These are phyloP conservation scores for Kryptolebias ocellatus DNA, from an alignment of 2,797 vertebrate genomes.

Conservation along the genomic window DNA sequence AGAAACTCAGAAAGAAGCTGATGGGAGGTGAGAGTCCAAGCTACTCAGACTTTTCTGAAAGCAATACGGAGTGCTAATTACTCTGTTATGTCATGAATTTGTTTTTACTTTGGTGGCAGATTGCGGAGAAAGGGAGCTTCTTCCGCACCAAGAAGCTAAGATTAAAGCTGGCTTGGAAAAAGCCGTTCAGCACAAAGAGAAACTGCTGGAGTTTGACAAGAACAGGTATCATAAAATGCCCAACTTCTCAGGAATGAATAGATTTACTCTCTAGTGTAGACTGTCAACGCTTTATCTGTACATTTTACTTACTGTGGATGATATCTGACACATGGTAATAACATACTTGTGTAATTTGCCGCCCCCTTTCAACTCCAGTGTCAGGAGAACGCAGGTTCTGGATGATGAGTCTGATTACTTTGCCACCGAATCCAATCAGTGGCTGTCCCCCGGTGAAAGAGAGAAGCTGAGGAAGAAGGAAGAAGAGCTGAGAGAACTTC, in stretches of 20 bases:
- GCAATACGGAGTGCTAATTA: not conserved
- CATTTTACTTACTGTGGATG: not conserved
- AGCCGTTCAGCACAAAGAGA: conserved; percentile 95
- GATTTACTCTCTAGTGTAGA: not conserved
- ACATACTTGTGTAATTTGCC: conserved; percentile 5
- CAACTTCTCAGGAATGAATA: not conserved
- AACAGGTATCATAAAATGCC: conserved; percentile 83
- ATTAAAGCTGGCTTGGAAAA: conserved; percentile 90
- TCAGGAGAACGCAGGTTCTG: conserved; percentile 94
- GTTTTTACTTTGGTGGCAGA: conserved; percentile 69
- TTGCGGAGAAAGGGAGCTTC: conserved; percentile 80
- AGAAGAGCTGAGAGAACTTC: conserved; percentile 90
- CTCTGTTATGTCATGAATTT: not conserved
- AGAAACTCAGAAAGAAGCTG: conserved; percentile 95
- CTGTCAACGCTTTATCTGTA: conserved; percentile 3
- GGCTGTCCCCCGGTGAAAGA: conserved; percentile 90
- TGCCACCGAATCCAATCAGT: conserved; percentile 93
- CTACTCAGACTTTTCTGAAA: not conserved
- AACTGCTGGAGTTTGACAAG: conserved; percentile 92
- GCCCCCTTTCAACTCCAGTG: conserved; percentile 71
- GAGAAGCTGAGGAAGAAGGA: conserved; percentile 87
- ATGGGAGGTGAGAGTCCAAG: conserved; percentile 86
- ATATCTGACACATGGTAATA: not conserved
- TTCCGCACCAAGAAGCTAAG: conserved; percentile 86
- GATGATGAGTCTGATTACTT: conserved; percentile 98